A percentile compares a stretch with the other conserved stretches of the same genome.
These are phyloP conservation scores for Cladorhizidae sp. DNA, from an alignment of 37 sponge, comb jelly and placozoan genomes.

Conservation along the genomic window DNA sequence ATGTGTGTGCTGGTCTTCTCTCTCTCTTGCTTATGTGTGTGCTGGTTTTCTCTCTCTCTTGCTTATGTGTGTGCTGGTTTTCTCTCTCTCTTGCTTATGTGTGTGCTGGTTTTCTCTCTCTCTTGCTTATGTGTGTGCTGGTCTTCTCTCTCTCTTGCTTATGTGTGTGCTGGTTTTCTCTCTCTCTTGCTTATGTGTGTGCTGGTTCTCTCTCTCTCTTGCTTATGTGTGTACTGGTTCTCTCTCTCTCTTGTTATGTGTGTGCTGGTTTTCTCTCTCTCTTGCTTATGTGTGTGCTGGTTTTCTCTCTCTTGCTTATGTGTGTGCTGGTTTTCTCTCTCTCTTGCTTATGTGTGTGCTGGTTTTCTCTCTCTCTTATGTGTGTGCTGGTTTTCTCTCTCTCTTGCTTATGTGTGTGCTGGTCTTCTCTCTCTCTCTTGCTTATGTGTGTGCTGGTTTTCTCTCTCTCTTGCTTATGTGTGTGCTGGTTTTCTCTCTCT, in stretches of 20 bases:
- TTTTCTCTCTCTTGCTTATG: not conserved
- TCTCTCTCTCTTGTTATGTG: not conserved
- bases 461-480: not conserved
- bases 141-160: not conserved
- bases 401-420: no score
- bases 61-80: not conserved
- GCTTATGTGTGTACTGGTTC: no score
- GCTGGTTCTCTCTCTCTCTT: not conserved
- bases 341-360: no score
- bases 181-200: not conserved
- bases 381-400: not conserved
- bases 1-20: not conserved
- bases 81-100: not conserved
- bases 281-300: no score
- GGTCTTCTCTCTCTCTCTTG: no score
- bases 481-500: no score
- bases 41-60: no score
- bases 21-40: not conserved
- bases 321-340: not conserved
- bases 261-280: not conserved
- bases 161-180: no score
- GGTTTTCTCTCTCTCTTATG: not conserved
- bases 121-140: not conserved
- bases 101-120: no score
- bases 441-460: not conserved